Conservation (phyloP, 1,140 invertebrate genomes). For the Danaus plexippus region DNA sequence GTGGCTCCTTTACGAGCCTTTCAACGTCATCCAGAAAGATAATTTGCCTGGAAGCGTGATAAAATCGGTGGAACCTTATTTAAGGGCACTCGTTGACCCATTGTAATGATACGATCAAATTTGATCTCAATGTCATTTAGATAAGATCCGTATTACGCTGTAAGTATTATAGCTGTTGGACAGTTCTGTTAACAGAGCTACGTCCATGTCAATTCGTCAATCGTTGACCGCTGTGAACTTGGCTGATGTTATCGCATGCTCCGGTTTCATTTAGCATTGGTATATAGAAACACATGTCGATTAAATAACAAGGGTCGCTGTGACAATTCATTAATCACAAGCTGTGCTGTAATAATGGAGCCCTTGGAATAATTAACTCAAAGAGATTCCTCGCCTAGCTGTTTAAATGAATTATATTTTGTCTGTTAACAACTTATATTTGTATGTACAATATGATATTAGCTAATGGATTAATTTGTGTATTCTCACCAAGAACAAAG, state of each 20-base stretch:
- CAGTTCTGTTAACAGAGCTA: slow-evolving; percentile 16
- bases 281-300: slow-evolving; percentile 13
- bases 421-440: no score
- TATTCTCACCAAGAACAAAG: no score
- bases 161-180: slow-evolving; percentile 3
- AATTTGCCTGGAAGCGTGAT: slow-evolving; percentile 47
- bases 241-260: slow-evolving; percentile 20
- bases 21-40: slow-evolving; percentile 40
- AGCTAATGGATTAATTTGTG: no score
- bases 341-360: not conserved
- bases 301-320: slow-evolving; percentile 18
- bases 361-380: no score
- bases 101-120: slow-evolving; percentile 26
- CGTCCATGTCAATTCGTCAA: slow-evolving; percentile 20
- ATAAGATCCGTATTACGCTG: no score
- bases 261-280: slow-evolving; percentile 18
- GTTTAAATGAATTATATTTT: no score
- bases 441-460: no score
- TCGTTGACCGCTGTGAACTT: slow-evolving; percentile 23
- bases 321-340: slow-evolving; percentile 12
- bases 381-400: no score
- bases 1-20: slow-evolving; percentile 43
- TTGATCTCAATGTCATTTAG: no score
- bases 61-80: slow-evolving; percentile 43
- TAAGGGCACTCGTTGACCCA: slow-evolving; percentile 30